phyloP scores from a whole-genome alignment of 2,113 vertebrate species.

The Sinocyclocheilus anophthalmus region DNA sequence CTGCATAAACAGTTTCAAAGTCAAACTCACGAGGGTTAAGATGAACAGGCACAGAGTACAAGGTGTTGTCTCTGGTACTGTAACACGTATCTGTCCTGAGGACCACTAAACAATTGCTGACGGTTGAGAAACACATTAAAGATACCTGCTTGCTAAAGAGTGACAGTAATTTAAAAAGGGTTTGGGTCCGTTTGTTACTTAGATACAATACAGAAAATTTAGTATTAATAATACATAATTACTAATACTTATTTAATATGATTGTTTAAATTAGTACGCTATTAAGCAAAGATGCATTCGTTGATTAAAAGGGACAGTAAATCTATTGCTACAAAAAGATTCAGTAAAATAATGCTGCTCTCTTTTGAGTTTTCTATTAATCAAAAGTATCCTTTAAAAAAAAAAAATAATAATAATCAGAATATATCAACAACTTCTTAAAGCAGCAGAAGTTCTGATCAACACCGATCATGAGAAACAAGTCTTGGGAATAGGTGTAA shows the following conservation, averaged over 20 bases:
- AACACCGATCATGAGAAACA: background rate
- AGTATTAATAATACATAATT: background rate
- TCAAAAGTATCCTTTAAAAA: background rate
- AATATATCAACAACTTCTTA: background rate
- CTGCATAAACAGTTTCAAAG: background rate
- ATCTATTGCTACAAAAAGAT: background rate
- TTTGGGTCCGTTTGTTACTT: background rate
- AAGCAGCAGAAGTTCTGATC: background rate
- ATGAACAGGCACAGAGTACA: slow-evolving; percentile 84
- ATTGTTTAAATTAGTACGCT: background rate
- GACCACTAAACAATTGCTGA: background rate
- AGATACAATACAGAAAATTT: background rate
- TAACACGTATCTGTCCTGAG: slow-evolving; percentile 84
- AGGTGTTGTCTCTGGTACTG: slow-evolving; percentile 84
- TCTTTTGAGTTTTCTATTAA: background rate
- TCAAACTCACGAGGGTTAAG: slow-evolving; percentile 81
- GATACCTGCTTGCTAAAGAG: background rate
- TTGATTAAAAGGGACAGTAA: background rate
- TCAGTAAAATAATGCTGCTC: background rate
- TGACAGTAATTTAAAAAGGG: background rate
- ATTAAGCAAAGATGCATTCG: background rate
- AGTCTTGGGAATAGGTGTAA: background rate
- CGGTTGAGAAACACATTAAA: background rate
- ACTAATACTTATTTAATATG: background rate
- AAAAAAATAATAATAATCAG: no score